phyloP scores from a whole-genome alignment of 2,797 vertebrate genomes.

The Sphaeramia orbicularis region DNA sequence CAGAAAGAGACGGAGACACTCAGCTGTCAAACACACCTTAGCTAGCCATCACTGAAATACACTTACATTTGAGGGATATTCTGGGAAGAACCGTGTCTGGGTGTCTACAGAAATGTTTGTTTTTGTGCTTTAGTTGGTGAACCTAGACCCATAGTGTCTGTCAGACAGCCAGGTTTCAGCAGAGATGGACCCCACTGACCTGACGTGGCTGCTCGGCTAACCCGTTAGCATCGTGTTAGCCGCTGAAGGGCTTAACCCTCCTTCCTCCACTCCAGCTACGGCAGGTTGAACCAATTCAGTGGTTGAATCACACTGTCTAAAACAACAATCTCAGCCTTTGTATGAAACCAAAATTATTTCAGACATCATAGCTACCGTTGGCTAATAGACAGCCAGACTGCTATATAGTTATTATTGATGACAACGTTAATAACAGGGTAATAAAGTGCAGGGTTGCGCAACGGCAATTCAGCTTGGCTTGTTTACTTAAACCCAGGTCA shows the following conservation, averaged over 20 bases:
- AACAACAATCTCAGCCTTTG: slow-evolving; percentile 38
- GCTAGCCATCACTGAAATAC: not conserved
- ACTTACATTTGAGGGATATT: not conserved
- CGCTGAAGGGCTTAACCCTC: slow-evolving; percentile 57
- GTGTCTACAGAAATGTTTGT: accelerated
- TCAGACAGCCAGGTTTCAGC: slow-evolving; percentile 38
- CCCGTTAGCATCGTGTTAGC: slow-evolving; percentile 52
- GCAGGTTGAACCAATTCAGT: slow-evolving; percentile 62
- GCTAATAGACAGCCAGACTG: not conserved
- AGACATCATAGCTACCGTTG: accelerated
- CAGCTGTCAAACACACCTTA: slow-evolving; percentile 27
- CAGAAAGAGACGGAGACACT: not conserved
- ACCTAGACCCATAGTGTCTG: not conserved
- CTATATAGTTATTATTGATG: not conserved
- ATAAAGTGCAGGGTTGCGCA: not conserved
- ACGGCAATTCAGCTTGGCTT: slow-evolving; percentile 7
- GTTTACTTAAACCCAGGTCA: slow-evolving; percentile 26
- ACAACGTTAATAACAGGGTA: not conserved
- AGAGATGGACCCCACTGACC: slow-evolving; percentile 19
- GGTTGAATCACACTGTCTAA: slow-evolving; percentile 30
- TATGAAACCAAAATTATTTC: not conserved
- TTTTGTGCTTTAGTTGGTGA: not conserved
- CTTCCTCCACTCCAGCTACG: not conserved
- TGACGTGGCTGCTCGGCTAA: slow-evolving; percentile 58
- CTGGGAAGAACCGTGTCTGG: not conserved